A percentile compares a stretch with the other conserved stretches of the same genome.
Conservation (phyloP, 1,140 invertebrate genomes). For the Drosophila mojavensis region DNA sequence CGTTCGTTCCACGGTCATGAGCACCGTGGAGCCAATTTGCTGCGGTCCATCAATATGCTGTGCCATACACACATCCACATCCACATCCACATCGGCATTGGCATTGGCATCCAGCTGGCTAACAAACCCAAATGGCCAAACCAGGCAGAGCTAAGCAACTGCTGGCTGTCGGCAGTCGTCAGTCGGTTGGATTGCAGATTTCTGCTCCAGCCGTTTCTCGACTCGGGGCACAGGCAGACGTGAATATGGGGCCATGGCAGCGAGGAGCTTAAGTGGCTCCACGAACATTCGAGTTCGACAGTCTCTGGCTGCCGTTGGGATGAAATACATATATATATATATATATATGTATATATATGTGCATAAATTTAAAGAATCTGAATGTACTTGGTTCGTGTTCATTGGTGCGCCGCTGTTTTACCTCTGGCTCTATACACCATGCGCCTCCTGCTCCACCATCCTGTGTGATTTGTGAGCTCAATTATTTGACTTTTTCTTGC, state of each 20-base stretch:
- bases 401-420: conserved; percentile 58
- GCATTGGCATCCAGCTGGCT: conserved; percentile 35
- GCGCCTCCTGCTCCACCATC: conserved; percentile 43
- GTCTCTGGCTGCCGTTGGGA: conserved; percentile 38
- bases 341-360: conserved; percentile 56
- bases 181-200: conserved; percentile 54
- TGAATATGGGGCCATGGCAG: conserved; percentile 14
- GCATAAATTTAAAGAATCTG: conserved; percentile 82
- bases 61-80: conserved; percentile 51
- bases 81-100: conserved; percentile 22
- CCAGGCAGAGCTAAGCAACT: conserved; percentile 30
- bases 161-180: conserved; percentile 33
- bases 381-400: conserved; percentile 77
- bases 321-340: conserved; percentile 46
- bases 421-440: conserved; percentile 16
- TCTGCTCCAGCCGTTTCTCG: conserved; percentile 17
- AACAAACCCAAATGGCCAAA: conserved; percentile 64
- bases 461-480: conserved; percentile 76
- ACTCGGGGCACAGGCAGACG: conserved; percentile 4
- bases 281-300: conserved; percentile 44
- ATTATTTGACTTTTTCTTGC: conserved; percentile 73
- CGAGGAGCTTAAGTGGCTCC: conserved; percentile 76
- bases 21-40: conserved; percentile 73
- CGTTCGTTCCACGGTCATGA: conserved; percentile 42
- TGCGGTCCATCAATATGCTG: conserved; percentile 81